Base-by-base conservation (phyloP, 2,888 invertebrate genomes). In the Drosophila lutescens region DNA sequence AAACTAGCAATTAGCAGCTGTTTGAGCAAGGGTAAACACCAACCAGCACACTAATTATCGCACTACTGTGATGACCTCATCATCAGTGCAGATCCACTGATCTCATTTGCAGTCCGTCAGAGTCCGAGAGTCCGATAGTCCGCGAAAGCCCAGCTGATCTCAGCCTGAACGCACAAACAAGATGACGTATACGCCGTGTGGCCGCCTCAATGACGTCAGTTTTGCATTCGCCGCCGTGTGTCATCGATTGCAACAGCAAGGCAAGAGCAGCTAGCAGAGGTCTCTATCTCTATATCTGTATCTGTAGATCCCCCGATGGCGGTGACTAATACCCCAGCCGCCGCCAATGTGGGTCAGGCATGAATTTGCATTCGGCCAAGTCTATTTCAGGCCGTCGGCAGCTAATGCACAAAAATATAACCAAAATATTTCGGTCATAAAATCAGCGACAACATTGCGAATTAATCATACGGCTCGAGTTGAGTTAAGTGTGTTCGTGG, bases 311-410 rank as follows among this genome's bases (percentile, higher is more conserved):
- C 61, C 47, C 47, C 17, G 46, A 49, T 63, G 67, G 46, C 79
- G 78, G 86, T 85, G 85, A 87, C 85, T 85, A 87, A 87, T 87
- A 72, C 80, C 70, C 76, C 73, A 76, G 72, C 78, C 80, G 72
- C 78, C 80, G 77, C 26, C 34, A 82, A 85, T 77, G 88, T 87
- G 86, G 88, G 85, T 86, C 85, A 85, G 85, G 78, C 85, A 88
- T 88, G 86, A 86, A 85, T 85, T 74, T 74, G 71, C 74, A 67
- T 71, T 87, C 85, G 86, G 63, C 63, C 72, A 71, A 62, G 55
- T 80, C 86, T 84, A 86, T 84, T 84, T 84, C 82, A 40, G 78
- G 40, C 38, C 71, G 62, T 59, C 69, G 62, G 71, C 73, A 67
- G 66, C 57, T 50, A 46, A 50, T 56, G 76, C 62, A 74, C 66